Percentiles rank a stretch among this genome's conserved stretches.
phyloP scores from a whole-genome alignment of 1,140 invertebrate genomes.

The Charaxes varanes region DNA sequence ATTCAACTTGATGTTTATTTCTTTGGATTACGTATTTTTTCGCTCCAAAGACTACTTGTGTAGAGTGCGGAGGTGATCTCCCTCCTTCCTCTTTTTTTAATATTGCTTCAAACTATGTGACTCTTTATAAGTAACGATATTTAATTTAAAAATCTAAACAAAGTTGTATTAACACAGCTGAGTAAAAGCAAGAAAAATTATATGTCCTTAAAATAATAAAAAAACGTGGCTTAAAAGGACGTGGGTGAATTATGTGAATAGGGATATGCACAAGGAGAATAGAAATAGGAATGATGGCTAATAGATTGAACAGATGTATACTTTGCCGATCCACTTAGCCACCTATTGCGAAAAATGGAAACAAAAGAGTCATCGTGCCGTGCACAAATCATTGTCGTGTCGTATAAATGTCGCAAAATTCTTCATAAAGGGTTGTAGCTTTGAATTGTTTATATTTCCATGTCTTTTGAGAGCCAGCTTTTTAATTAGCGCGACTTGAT shows the following conservation, averaged over 20 bases:
- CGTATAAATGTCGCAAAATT: not conserved
- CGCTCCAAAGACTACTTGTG: constrained; percentile 3
- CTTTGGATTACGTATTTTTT: constrained; percentile 3
- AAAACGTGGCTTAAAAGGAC: no score
- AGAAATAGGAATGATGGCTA: no score
- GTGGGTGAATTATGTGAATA: no score
- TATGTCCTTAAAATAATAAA: no score
- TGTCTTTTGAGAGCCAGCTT: constrained; percentile 16
- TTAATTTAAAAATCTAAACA: not conserved
- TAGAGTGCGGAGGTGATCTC: constrained; percentile 1
- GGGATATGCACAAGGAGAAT: no score
- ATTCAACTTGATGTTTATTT: not conserved
- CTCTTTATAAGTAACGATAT: not conserved
- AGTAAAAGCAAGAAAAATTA: no score
- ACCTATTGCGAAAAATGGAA: no score
- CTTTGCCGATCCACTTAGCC: no score
- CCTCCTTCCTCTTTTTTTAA: constrained; percentile 9
- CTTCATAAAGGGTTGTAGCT: constrained; percentile 14
- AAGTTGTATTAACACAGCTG: no score
- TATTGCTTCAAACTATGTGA: constrained; percentile 3
- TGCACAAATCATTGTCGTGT: not conserved
- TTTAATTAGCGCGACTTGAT: constrained; percentile 19
- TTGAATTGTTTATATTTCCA: constrained; percentile 22
- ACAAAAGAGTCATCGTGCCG: no score
- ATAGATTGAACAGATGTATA: no score